Base-by-base conservation (phyloP, 2,113 vertebrate species). In the Hippocampus comes region DNA sequence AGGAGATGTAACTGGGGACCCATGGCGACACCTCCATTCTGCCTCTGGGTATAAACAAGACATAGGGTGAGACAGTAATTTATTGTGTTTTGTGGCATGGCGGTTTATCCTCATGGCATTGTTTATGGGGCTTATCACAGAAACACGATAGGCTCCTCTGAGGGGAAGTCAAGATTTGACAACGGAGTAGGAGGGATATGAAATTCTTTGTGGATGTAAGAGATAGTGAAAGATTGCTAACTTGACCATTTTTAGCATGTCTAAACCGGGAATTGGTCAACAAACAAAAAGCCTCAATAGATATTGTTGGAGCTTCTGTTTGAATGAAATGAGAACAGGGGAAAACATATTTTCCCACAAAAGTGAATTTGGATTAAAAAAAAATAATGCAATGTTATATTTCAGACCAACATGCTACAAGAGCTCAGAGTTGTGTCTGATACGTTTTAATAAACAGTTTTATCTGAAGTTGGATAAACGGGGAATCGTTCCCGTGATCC, bases 1-100 rank as follows among this genome's bases (percentile, higher is more conserved):
- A 91, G 90, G 72, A 91, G 89, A 67, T 91, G 93, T 78, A 84
- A 90, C 41, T 94, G 95, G 77, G 94, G 93, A 0, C 91, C 91
- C 59, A 92, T 11, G 21, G 80, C 82, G 0, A 90, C 42, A 0
- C 89, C 87, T 4, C 92, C 93, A 74, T 80, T 85, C 25, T 91
- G 93, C 73, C 94, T 96, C 96, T 96, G 90, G 34, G 77, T 63
- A 76, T 25, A 75, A 68, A 77, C 20, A 68, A 49, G 6, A 71
- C n/a, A 79, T 7, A 10, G 5, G 0, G 10, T 14, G n/a, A 41
- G 14, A 49, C 48, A 51, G 48, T 42, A 74, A 68, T 73, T 70
- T 75, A 74, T 68, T 74, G 63, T 65, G 71, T 79, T 76, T 74
- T 80, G 70, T 68, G 67, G 17, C 2, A 15, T 7, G 20, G 80